Evolutionary conservation across 2,888 invertebrate genomes (phyloP).

Genomic region (Pristionchus mayeri): DNA sequence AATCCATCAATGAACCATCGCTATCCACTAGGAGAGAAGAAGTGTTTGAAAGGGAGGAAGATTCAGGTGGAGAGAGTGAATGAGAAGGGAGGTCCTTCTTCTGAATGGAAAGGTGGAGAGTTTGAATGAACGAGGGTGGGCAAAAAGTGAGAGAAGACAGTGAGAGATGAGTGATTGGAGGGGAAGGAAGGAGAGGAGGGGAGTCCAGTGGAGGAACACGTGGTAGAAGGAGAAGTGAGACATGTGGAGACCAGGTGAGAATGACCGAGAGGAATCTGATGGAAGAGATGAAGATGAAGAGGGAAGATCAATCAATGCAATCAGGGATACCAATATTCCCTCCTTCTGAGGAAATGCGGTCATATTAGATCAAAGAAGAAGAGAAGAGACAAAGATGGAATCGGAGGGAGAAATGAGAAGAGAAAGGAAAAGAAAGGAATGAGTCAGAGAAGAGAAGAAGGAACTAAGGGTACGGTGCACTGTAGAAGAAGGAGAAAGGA

Average conservation of each 20-base stretch:
- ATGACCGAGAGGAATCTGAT: background rate
- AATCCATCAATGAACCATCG: background rate
- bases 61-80: background rate
- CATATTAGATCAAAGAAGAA: constrained; percentile 32
- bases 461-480: background rate
- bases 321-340: background rate
- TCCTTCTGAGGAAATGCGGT: background rate
- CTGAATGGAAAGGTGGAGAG: constrained; percentile 9
- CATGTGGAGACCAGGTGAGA: constrained; percentile 36
- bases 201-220: background rate
- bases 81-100: background rate
- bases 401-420: constrained; percentile 20
- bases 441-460: constrained; percentile 4
- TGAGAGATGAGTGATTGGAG: constrained; percentile 17
- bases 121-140: background rate
- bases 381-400: constrained; percentile 12
- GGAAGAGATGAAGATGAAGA: background rate
- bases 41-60: too few species aligned
- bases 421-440: too few species aligned
- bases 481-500: background rate
- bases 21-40: too few species aligned
- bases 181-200: background rate
- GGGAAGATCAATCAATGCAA: background rate
- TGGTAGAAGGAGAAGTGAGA: constrained; percentile 16
- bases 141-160: background rate